Percentiles rank a stretch among this genome's conserved stretches.
These are phyloP conservation scores for Saturnia japonica DNA, from an alignment of 2,888 invertebrate species.

Conservation along the genomic window DNA sequence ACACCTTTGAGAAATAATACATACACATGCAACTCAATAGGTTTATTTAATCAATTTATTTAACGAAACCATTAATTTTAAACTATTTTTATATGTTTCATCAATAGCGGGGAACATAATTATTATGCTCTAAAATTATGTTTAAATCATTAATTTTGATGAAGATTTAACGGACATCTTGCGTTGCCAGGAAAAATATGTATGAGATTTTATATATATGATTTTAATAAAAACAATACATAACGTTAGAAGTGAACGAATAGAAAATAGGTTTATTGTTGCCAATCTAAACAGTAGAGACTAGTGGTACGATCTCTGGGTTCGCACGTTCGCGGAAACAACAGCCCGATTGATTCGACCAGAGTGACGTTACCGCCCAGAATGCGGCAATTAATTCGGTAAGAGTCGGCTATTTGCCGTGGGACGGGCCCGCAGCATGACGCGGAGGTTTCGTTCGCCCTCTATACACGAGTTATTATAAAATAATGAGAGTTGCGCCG, in stretches of 20 bases:
- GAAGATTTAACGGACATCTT: too few relatives aligned
- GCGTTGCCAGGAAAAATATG: neutral
- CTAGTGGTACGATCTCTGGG: conserved; percentile 20
- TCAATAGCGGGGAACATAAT: too few relatives aligned
- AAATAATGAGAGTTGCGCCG: conserved; percentile 79
- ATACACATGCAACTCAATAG: too few relatives aligned
- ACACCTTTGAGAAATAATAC: too few relatives aligned
- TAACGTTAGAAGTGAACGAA: neutral
- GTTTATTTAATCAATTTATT: too few relatives aligned
- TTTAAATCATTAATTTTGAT: too few relatives aligned
- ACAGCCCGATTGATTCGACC: conserved; percentile 44
- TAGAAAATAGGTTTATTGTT: neutral
- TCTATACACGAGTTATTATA: conserved; percentile 76
- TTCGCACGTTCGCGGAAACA: conserved; percentile 46
- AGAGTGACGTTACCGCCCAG: conserved; percentile 75
- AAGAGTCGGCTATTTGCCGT: conserved; percentile 67
- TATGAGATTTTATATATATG: neutral
- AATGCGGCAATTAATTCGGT: conserved; percentile 76
- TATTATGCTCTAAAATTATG: too few relatives aligned
- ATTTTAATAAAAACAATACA: too few relatives aligned
- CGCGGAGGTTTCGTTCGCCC: conserved; percentile 68
- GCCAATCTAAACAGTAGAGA: conserved; percentile 18
- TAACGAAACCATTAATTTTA: too few relatives aligned
- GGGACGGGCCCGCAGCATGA: conserved; percentile 65
- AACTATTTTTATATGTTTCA: too few relatives aligned